Percentiles rank a stretch among this genome's conserved stretches.
phyloP scores from a whole-genome alignment of 92 coral and sea anemone genomes.

The Parazoanthus darwini region DNA sequence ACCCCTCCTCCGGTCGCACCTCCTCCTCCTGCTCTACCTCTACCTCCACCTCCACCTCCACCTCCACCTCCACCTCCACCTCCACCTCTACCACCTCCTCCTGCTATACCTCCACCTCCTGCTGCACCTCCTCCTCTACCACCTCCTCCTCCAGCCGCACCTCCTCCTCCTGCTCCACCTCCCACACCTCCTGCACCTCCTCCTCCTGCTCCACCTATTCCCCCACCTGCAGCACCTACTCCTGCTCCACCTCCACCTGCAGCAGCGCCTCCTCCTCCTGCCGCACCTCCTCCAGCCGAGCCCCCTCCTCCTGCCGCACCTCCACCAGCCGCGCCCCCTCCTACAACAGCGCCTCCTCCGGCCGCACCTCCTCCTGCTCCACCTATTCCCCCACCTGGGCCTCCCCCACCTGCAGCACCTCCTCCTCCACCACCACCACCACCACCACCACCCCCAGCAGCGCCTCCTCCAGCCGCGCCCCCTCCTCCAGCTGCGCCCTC shows the following conservation, averaged over 20 bases:
- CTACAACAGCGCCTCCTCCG: neutral
- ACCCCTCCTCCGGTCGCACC: constrained; percentile 31
- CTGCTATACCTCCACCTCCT: constrained; percentile 52
- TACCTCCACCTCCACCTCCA: constrained; percentile 33
- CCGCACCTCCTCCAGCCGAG: neutral
- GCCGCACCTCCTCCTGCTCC: constrained; percentile 34
- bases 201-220: constrained; percentile 39
- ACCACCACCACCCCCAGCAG: constrained; percentile 22
- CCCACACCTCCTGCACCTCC: constrained; percentile 53
- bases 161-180: constrained; percentile 46
- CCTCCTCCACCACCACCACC: constrained; percentile 12
- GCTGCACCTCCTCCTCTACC: constrained; percentile 46
- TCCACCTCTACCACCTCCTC: constrained; percentile 13
- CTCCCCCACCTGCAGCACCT: constrained; percentile 33
- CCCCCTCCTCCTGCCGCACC: constrained; percentile 29
- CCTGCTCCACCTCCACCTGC: constrained; percentile 40
- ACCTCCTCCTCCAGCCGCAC: constrained; percentile 49
- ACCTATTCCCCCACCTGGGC: constrained; percentile 40
- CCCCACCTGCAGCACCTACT: too few species aligned
- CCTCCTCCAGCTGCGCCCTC: constrained; percentile 6
- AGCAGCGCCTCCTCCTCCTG: constrained; percentile 31
- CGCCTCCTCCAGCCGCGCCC: constrained; percentile 24
- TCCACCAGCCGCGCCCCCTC: neutral
- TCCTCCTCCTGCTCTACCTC: neutral
- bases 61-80: constrained; percentile 7